phyloP scores from a whole-genome alignment of 2,797 vertebrate species.

The Rhinatrema bivittatum region DNA sequence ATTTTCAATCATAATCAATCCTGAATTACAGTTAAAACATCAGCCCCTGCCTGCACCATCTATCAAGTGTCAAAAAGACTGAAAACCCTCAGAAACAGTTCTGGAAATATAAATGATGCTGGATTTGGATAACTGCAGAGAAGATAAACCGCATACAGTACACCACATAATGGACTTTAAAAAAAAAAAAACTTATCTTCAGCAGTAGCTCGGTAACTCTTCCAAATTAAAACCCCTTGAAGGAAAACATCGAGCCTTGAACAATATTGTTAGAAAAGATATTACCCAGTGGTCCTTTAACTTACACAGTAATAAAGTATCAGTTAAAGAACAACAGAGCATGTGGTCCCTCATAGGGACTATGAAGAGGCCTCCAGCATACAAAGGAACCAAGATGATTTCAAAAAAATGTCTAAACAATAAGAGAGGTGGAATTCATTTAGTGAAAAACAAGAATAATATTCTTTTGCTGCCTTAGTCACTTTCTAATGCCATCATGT shows the following conservation, averaged over 20 bases:
- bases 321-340: conserved; percentile 7
- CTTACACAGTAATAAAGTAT: conserved; percentile 3
- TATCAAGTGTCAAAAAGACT: neutral
- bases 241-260: conserved; percentile 1
- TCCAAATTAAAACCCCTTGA: conserved; percentile 12
- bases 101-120: neutral
- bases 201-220: conserved; percentile 1
- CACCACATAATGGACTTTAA: conserved; percentile 14
- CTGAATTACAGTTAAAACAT: neutral
- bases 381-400: conserved; percentile 2
- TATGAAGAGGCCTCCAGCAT: conserved; percentile 13
- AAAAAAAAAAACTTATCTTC: conserved; percentile 15
- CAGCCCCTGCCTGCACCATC: neutral
- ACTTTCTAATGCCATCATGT: conserved; percentile 28
- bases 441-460: conserved; percentile 28
- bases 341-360: conserved; percentile 2
- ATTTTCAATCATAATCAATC: conserved; percentile 11
- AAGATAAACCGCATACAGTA: conserved; percentile 10
- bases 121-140: too few species aligned
- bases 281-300: conserved; percentile 2
- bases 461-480: conserved; percentile 42
- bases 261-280: conserved; percentile 11
- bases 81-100: conserved; percentile 1
- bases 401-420: conserved; percentile 1
- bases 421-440: conserved; percentile 15